Evolutionary conservation across 2,797 vertebrate genomes (phyloP).

Genomic region (Hydrophis major): DNA sequence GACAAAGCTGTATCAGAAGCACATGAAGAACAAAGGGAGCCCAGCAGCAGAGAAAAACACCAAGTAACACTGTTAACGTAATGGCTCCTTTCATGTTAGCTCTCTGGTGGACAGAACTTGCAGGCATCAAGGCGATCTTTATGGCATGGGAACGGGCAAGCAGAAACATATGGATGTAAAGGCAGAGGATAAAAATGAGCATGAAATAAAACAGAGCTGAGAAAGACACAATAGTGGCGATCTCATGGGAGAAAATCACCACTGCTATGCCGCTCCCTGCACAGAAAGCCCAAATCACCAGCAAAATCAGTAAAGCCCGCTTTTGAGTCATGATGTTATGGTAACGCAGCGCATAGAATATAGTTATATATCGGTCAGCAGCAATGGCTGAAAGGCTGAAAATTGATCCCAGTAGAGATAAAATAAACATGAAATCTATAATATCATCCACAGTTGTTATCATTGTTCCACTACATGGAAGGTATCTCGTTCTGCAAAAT

Average conservation of each 20-base stretch:
- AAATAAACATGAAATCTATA: slow-evolving; percentile 87
- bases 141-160: slow-evolving; percentile 85
- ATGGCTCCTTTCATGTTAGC: slow-evolving; percentile 83
- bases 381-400: slow-evolving; percentile 91
- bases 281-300: slow-evolving; percentile 83
- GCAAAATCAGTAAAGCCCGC: slow-evolving; percentile 74
- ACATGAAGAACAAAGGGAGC: slow-evolving; percentile 90
- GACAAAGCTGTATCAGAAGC: slow-evolving; percentile 85
- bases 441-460: slow-evolving; percentile 83
- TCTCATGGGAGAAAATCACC: slow-evolving; percentile 79
- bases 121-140: slow-evolving; percentile 79
- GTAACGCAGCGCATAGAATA: slow-evolving; percentile 91
- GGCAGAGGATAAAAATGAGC: slow-evolving; percentile 83
- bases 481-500: slow-evolving; percentile 77
- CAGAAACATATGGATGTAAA: slow-evolving; percentile 93
- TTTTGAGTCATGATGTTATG: slow-evolving; percentile 88
- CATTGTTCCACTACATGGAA: slow-evolving; percentile 73
- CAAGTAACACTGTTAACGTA: slow-evolving; percentile 90
- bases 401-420: slow-evolving; percentile 90
- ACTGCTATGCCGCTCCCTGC: slow-evolving; percentile 78
- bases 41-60: slow-evolving; percentile 91
- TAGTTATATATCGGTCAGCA: slow-evolving; percentile 91
- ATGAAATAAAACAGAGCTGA: slow-evolving; percentile 81
- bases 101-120: slow-evolving; percentile 56
- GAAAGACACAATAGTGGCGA: slow-evolving; percentile 83